A percentile compares a stretch with the other conserved stretches of the same genome.
phyloP scores from a whole-genome alignment of 2,888 invertebrate species.

The Lasioglossum marginatum region DNA sequence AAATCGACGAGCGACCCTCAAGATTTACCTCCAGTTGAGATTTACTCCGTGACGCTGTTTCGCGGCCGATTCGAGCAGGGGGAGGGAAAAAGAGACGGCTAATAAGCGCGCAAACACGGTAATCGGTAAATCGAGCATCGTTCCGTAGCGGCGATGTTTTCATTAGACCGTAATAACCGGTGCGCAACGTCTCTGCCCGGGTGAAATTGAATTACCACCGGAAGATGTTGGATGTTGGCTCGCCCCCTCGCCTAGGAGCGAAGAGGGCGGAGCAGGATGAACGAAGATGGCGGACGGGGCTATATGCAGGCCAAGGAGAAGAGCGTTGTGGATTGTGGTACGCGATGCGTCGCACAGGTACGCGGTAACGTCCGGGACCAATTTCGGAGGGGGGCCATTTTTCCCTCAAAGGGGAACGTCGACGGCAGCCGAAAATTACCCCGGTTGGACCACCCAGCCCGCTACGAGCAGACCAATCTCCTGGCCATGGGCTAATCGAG shows the following conservation, averaged over 20 bases:
- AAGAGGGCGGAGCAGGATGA: background rate
- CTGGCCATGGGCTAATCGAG: slow-evolving; percentile 80
- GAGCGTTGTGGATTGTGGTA: background rate
- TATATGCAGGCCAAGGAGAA: background rate
- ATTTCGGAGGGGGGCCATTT: slow-evolving; percentile 78
- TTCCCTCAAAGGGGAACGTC: slow-evolving; percentile 73
- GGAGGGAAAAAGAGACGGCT: background rate
- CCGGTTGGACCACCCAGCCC: slow-evolving; percentile 81
- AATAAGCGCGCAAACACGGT: slow-evolving; percentile 28
- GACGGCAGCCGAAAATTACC: slow-evolving; percentile 81
- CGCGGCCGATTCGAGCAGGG: background rate
- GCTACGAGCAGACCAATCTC: slow-evolving; percentile 80
- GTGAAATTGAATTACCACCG: slow-evolving; percentile 65
- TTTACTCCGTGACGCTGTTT: background rate
- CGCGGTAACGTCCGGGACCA: slow-evolving; percentile 62
- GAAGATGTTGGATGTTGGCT: slow-evolving; percentile 21
- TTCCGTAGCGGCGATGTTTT: slow-evolving; percentile 54
- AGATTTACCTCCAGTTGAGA: background rate
- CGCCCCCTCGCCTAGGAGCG: background rate
- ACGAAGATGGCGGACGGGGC: slow-evolving; percentile 32
- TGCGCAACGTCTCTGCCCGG: slow-evolving; percentile 38
- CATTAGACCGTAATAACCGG: slow-evolving; percentile 63
- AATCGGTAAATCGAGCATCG: slow-evolving; percentile 42
- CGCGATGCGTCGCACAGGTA: slow-evolving; percentile 8
- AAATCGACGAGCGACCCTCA: background rate